These are phyloP conservation scores for Acanthis flammea DNA, from an alignment of 2,797 vertebrate genomes.

Conservation along the genomic window DNA sequence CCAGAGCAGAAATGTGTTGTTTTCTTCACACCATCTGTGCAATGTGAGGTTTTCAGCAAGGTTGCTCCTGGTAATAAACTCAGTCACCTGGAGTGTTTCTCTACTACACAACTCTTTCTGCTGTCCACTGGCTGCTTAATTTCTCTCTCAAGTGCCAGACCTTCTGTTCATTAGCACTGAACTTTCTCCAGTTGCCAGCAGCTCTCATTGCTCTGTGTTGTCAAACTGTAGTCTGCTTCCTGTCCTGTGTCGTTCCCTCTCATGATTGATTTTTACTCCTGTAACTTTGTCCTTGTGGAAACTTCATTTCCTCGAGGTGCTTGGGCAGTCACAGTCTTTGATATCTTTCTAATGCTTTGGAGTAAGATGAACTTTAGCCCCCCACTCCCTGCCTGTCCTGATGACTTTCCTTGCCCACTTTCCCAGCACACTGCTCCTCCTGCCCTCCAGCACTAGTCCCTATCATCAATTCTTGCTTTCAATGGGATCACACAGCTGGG, in stretches of 20 bases:
- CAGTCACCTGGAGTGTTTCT: neutral
- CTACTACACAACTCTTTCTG: neutral
- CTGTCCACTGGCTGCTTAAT: neutral
- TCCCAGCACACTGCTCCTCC: neutral
- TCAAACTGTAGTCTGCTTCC: neutral
- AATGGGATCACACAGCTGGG: neutral
- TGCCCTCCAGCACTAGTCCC: neutral
- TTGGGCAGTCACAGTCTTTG: neutral
- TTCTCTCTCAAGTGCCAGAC: neutral
- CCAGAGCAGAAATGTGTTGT: neutral
- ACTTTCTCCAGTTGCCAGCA: neutral
- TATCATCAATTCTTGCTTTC: neutral
- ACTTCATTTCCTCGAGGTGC: neutral
- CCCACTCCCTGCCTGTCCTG: neutral
- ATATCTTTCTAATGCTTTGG: neutral
- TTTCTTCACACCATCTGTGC: neutral
- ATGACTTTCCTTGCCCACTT: neutral
- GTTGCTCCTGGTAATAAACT: neutral
- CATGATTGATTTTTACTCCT: neutral
- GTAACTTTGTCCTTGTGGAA: neutral
- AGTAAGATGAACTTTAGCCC: neutral
- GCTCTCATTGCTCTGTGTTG: neutral
- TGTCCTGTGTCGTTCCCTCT: neutral
- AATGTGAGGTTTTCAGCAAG: accelerated
- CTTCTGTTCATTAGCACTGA: neutral